phyloP scores from a whole-genome alignment of 2,797 vertebrate species.

The Tapirus indicus region DNA sequence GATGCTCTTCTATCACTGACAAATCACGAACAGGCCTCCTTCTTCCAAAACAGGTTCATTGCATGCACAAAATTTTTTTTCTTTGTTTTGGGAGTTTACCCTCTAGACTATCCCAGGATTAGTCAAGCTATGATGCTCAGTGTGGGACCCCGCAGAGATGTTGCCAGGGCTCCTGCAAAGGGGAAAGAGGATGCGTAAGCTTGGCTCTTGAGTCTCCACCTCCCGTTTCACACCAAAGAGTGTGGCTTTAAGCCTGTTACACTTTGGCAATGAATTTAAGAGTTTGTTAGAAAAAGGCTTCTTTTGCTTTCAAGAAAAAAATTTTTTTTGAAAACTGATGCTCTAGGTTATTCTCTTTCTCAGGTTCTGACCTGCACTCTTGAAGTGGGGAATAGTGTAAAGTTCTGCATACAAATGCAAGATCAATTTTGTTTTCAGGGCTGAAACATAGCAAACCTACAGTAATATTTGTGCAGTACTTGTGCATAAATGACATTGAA shows the following conservation, averaged over 20 bases:
- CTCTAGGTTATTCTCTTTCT: background rate
- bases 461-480: background rate
- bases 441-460: background rate
- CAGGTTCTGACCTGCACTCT: background rate
- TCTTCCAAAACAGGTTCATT: background rate
- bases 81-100: background rate
- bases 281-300: background rate
- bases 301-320: background rate
- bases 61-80: background rate
- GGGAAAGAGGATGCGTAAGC: background rate
- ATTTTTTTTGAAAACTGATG: background rate
- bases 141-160: background rate
- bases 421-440: slow-evolving; percentile 1
- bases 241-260: background rate
- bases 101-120: background rate
- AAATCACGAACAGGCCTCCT: background rate
- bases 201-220: background rate
- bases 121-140: background rate
- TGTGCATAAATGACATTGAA: background rate
- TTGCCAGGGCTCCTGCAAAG: background rate
- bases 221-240: background rate
- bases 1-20: background rate
- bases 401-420: slow-evolving; percentile 25
- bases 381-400: background rate
- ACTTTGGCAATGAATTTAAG: background rate